These are phyloP conservation scores for Agonopterix subpropinquella DNA, from an alignment of 2,888 invertebrate genomes.

Conservation along the genomic window DNA sequence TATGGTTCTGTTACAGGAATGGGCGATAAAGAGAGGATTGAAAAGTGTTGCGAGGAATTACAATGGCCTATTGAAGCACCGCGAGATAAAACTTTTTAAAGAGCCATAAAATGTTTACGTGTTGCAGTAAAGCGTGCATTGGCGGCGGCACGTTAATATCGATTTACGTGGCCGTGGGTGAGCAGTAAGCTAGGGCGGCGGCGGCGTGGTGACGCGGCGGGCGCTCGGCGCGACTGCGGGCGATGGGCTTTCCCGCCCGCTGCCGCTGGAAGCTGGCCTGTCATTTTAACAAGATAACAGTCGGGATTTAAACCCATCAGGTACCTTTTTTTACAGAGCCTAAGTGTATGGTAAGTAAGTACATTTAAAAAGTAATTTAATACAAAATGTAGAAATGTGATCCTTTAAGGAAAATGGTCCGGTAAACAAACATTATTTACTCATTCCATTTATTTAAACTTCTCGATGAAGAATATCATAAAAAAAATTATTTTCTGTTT, in stretches of 20 bases:
- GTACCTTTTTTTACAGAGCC: no score
- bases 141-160: constrained; percentile 39
- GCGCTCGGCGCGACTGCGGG: constrained; percentile 57
- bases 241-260: constrained; percentile 29
- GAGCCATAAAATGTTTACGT: constrained; percentile 34
- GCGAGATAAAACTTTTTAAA: constrained; percentile 35
- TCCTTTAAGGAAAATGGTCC: no score
- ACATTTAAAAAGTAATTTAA: neutral
- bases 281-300: neutral
- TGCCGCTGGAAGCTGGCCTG: constrained; percentile 22
- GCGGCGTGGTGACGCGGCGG: constrained; percentile 53
- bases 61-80: constrained; percentile 18
- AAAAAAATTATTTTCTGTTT: no score
- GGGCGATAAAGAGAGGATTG: constrained; percentile 9
- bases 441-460: no score
- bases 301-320: neutral
- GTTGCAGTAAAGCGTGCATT: constrained; percentile 32
- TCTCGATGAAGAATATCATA: no score
- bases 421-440: no score
- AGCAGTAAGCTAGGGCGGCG: constrained; percentile 21
- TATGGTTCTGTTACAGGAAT: constrained; percentile 20
- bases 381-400: neutral
- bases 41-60: constrained; percentile 14
- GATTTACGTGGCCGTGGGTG: constrained; percentile 41
- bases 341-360: no score